These are phyloP conservation scores for Tetropium fuscum DNA, from an alignment of 2,888 invertebrate species.

Conservation along the genomic window DNA sequence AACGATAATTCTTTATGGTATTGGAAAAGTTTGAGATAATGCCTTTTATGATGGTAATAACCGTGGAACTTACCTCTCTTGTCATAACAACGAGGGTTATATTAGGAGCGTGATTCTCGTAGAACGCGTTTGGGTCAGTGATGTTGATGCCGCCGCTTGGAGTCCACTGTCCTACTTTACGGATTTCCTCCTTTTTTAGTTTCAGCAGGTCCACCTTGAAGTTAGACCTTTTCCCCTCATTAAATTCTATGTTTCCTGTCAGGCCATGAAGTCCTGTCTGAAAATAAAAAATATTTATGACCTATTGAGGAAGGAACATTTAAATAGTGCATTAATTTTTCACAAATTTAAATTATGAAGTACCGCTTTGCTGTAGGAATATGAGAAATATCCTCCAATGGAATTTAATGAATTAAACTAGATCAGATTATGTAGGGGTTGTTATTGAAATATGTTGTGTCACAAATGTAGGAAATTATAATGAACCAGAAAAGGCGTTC, in stretches of 20 bases:
- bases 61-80: conserved; percentile 75
- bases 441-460: too few species aligned
- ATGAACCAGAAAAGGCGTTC: too few species aligned
- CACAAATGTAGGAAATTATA: too few species aligned
- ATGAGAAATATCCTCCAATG: too few species aligned
- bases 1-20: conserved; percentile 21
- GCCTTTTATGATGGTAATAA: conserved; percentile 22
- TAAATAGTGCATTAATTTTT: too few species aligned
- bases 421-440: too few species aligned
- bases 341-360: too few species aligned
- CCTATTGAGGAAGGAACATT: too few species aligned
- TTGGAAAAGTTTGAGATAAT: conserved; percentile 14
- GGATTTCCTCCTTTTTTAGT: conserved; percentile 80
- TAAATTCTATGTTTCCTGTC: conserved; percentile 89
- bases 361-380: too few species aligned
- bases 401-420: too few species aligned
- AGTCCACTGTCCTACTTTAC: conserved; percentile 87
- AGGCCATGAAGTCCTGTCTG: conserved; percentile 87
- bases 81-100: conserved; percentile 93
- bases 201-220: conserved; percentile 89
- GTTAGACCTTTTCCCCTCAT: conserved; percentile 84
- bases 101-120: conserved; percentile 84
- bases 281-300: conserved; percentile 42
- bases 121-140: conserved; percentile 88
- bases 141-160: conserved; percentile 81